Evolutionary conservation across 2,113 vertebrate species (phyloP), one percentile per base, ranked within the genome.

Genomic region (Clarias macrocephalus): DNA sequence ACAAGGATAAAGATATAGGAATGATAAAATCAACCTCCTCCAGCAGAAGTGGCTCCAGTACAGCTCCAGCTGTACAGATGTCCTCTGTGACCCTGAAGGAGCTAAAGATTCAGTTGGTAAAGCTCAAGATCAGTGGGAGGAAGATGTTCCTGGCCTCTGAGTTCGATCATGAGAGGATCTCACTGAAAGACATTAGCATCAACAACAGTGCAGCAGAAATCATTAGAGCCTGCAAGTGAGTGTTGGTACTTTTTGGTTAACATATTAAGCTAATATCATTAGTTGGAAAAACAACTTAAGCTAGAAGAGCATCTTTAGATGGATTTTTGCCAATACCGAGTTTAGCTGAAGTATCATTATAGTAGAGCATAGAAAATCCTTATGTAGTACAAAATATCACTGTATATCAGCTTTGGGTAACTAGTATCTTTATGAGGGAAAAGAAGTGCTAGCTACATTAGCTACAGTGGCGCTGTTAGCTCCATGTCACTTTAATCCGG

Each of bases 221-320:
- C 23, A 91, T 98, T 89, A 89, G 92, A 21, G 95, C 97, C 59
- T 97, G 96, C 96, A 97, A 95, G 97, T 97, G 89, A 96, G 97
- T 93, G 7, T 90, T 0, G 23, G 54, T 63, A 25, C 66, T 72
- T 66, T 13, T 56, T 42, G 48, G 21, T 21, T 63, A 48, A 60
- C 48, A 72, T 13, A 65, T 84, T 33, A 12, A 84, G 28, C 25
- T 28, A 18, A 3, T 33, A 30, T 59, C 48, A 48, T 48, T 48
- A 48, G 48, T 48, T 48, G 48, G 48, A 48, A 48, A 48, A 25
- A 72, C 57, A 4, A 16, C 42, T 83, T 0, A 25, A 56, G 33
- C 62, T 16, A 57, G 37, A 11, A 65, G n/a, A 66, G 15, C 18
- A 15, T 81, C 75, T n/a, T 25, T 25, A 54, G 21, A 25, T 54